Conservation (phyloP, 2,888 invertebrate species). For the Zhengitettix transpicula region DNA sequence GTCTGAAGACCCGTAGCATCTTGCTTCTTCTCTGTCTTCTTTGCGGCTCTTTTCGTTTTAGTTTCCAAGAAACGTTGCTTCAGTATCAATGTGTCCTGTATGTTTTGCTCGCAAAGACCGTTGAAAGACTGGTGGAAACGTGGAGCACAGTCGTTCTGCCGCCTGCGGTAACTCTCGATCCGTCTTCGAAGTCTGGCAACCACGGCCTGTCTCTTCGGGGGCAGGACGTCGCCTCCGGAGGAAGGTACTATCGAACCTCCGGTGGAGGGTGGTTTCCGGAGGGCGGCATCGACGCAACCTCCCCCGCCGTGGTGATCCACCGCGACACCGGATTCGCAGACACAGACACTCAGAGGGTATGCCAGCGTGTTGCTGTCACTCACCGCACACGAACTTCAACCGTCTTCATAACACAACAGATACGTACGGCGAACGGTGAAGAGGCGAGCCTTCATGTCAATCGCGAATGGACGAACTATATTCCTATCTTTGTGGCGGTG, state of each 20-base stretch:
- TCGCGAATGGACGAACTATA: background rate
- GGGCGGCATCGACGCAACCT: slow-evolving; percentile 34
- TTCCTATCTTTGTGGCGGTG: slow-evolving; percentile 1
- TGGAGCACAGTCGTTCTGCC: slow-evolving; percentile 73
- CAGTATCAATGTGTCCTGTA: slow-evolving; percentile 71
- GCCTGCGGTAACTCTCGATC: slow-evolving; percentile 71
- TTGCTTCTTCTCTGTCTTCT: slow-evolving; percentile 58
- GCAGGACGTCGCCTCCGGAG: slow-evolving; percentile 42
- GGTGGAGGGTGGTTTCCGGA: slow-evolving; percentile 42
- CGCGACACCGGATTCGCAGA: slow-evolving; percentile 25
- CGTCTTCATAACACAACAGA: slow-evolving; percentile 1
- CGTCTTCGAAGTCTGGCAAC: slow-evolving; percentile 70
- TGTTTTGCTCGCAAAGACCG: slow-evolving; percentile 77
- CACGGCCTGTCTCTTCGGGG: slow-evolving; percentile 68
- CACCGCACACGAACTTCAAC: slow-evolving; percentile 12
- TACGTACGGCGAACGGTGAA: background rate
- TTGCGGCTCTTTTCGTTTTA: slow-evolving; percentile 71
- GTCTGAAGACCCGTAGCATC: slow-evolving; percentile 26
- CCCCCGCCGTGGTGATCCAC: slow-evolving; percentile 45
- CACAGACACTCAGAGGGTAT: slow-evolving; percentile 29
- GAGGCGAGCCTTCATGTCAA: slow-evolving; percentile 5
- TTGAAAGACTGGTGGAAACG: slow-evolving; percentile 77
- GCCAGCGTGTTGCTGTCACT: slow-evolving; percentile 24
- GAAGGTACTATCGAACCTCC: background rate
- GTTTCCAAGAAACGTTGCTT: slow-evolving; percentile 82